Conservation (phyloP, 2,113 vertebrate genomes). For the Nesoenas mayeri region DNA sequence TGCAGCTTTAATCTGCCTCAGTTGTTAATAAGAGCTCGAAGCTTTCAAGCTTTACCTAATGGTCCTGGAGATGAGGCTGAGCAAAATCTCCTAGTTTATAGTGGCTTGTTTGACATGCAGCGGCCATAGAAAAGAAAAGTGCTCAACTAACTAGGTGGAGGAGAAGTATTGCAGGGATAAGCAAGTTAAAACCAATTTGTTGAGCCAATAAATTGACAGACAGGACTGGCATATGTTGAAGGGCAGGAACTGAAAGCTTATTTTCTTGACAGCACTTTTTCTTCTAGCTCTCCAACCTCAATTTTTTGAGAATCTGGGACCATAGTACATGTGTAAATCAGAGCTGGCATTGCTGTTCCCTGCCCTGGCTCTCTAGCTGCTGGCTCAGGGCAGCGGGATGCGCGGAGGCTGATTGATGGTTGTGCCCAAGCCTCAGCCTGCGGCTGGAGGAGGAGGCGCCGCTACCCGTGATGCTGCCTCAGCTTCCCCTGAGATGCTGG, state of each 20-base stretch:
- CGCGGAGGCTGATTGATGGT: not conserved
- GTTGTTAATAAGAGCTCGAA: not conserved
- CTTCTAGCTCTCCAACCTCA: not conserved
- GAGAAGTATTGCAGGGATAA: not conserved
- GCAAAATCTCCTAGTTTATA: not conserved
- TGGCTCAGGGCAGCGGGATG: not conserved
- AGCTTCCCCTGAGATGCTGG: not conserved
- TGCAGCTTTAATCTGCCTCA: not conserved
- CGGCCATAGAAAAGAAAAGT: not conserved
- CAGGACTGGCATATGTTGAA: not conserved
- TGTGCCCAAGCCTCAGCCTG: not conserved
- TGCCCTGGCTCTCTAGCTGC: not conserved
- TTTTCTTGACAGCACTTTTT: not conserved
- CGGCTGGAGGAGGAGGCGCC: not conserved
- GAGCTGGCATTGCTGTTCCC: not conserved
- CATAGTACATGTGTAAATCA: rapidly evolving
- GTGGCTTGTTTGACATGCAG: not conserved
- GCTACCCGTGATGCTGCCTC: not conserved
- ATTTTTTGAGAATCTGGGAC: not conserved
- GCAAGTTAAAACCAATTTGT: not conserved
- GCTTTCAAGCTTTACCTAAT: not conserved
- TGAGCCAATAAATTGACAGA: not conserved
- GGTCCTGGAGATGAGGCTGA: not conserved
- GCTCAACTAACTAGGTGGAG: not conserved
- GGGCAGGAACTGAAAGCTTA: not conserved